Evolutionary conservation across 1,140 invertebrate genomes (phyloP).

Genomic region (Drosophila seguyi): DNA sequence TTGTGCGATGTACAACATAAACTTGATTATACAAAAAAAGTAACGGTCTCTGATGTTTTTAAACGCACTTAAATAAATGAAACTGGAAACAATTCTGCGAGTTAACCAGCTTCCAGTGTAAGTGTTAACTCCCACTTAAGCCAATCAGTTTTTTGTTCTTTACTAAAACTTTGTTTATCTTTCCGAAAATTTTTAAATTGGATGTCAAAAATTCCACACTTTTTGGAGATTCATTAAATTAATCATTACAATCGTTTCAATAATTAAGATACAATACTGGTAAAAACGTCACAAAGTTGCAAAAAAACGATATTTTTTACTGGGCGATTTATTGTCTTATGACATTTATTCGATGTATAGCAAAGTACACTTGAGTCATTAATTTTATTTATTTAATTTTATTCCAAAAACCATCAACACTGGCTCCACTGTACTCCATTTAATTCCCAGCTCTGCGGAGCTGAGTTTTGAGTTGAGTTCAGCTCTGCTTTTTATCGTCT

Average conservation of each 20-base stretch:
- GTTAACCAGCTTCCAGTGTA: background rate
- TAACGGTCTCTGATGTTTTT: conserved; percentile 4
- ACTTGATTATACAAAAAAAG: conserved; percentile 12
- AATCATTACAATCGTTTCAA: too few species aligned
- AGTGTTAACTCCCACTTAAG: background rate
- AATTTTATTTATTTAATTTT: background rate
- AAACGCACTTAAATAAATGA: background rate
- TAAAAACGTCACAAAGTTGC: background rate
- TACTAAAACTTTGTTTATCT: background rate
- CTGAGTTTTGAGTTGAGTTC: conserved; percentile 37
- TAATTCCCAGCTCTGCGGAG: conserved; percentile 28
- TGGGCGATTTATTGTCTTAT: too few species aligned
- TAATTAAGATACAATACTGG: too few species aligned
- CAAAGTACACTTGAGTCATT: too few species aligned
- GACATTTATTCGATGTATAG: too few species aligned
- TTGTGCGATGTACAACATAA: conserved; percentile 4
- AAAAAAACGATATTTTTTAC: too few species aligned
- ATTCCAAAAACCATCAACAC: background rate
- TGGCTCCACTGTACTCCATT: conserved; percentile 40
- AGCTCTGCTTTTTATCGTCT: conserved; percentile 65
- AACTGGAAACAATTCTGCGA: background rate
- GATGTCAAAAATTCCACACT: background rate
- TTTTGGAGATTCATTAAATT: too few species aligned
- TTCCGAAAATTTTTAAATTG: background rate
- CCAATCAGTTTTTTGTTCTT: background rate